phyloP scores from a whole-genome alignment of 30 jellyfish, hydroid and myxozoan species.

The Hydractinia symbiolongicarpus region DNA sequence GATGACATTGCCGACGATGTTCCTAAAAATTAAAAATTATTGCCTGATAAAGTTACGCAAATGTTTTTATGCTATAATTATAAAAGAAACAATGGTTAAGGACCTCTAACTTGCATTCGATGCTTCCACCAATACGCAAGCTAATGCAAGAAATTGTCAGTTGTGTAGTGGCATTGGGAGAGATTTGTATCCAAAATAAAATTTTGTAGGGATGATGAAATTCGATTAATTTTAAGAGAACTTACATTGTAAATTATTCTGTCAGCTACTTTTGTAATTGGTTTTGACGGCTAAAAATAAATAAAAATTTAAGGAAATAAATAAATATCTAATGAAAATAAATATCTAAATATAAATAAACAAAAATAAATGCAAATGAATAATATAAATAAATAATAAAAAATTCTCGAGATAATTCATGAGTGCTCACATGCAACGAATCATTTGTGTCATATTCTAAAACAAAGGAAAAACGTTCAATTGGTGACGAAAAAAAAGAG shows the following conservation, averaged over 20 bases:
- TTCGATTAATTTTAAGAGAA: neutral
- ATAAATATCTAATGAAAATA: neutral
- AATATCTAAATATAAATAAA: too few species aligned
- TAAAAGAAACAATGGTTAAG: neutral
- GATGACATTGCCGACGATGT: conserved; percentile 71
- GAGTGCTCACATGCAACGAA: too few species aligned
- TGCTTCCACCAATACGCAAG: neutral
- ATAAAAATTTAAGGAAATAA: neutral
- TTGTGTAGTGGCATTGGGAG: too few species aligned
- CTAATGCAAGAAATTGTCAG: too few species aligned
- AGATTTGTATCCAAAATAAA: too few species aligned
- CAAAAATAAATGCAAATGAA: too few species aligned
- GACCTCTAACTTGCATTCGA: neutral
- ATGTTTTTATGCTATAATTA: neutral
- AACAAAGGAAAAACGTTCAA: neutral
- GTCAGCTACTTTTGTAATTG: conserved; percentile 8
- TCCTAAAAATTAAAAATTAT: conserved; percentile 41
- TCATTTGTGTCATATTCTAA: neutral
- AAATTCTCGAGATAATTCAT: too few species aligned
- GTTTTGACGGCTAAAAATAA: neutral
- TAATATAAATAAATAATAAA: too few species aligned
- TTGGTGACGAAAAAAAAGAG: neutral
- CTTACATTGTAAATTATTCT: conserved; percentile 1
- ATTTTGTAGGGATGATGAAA: too few species aligned
- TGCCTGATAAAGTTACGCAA: too few species aligned